Evolutionary conservation across 2,797 vertebrate genomes (phyloP).

Genomic region (Chiloscyllium punctatum): DNA sequence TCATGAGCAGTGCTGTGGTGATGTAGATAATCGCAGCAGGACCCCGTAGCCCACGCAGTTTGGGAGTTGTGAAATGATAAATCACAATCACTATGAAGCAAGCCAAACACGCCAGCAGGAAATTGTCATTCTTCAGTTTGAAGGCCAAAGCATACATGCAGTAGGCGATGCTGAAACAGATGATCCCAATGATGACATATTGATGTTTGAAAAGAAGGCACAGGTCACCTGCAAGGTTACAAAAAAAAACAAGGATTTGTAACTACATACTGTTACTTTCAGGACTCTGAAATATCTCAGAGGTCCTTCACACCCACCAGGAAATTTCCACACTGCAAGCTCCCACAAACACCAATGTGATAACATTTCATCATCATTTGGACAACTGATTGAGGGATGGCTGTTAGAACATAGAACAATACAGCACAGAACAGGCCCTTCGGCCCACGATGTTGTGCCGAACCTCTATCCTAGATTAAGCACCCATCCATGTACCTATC

Average conservation of each 20-base stretch:
- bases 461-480: too few species aligned
- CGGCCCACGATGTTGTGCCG: too few species aligned
- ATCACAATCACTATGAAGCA: rapidly evolving
- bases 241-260: background rate
- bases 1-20: background rate
- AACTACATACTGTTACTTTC: too few species aligned
- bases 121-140: background rate
- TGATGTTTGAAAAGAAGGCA: background rate
- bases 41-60: rapidly evolving
- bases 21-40: background rate
- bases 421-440: too few species aligned
- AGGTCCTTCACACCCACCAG: background rate
- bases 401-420: too few species aligned
- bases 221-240: background rate
- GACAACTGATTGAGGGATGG: too few species aligned
- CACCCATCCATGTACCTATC: too few species aligned
- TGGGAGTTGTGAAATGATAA: background rate
- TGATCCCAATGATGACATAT: background rate
- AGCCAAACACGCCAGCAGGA: background rate
- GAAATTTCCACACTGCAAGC: too few species aligned
- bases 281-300: background rate
- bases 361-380: too few species aligned
- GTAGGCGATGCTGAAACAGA: background rate
- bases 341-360: too few species aligned
- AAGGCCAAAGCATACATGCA: background rate